phyloP scores from a whole-genome alignment of 1,140 invertebrate genomes.

The Nomia melanderi region DNA sequence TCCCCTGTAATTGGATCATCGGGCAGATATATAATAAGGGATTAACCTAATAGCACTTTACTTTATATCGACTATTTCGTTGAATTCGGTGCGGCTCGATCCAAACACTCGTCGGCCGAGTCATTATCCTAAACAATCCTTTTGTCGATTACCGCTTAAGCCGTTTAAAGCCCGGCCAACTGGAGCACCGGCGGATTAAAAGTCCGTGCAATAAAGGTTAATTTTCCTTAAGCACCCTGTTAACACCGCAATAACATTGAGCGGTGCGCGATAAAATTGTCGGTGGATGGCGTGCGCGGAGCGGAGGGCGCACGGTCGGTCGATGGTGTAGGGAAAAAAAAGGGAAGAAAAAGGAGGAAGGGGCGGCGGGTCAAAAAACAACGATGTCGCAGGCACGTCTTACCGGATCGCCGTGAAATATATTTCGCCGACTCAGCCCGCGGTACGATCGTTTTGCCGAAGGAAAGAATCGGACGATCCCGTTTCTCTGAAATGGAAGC shows the following conservation, averaged over 20 bases:
- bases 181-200: constrained; percentile 58
- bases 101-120: constrained; percentile 30
- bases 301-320: neutral
- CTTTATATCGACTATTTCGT: constrained; percentile 11
- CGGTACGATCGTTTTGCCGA: constrained; percentile 56
- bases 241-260: constrained; percentile 62
- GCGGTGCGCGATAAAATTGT: constrained; percentile 53
- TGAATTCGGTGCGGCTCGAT: neutral
- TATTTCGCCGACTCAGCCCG: constrained; percentile 66
- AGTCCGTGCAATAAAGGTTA: constrained; percentile 63
- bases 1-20: constrained; percentile 13
- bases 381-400: constrained; percentile 53
- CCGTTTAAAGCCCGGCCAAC: constrained; percentile 56
- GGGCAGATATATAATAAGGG: constrained; percentile 14
- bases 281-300: neutral
- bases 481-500: constrained; percentile 19
- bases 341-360: neutral
- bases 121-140: constrained; percentile 61
- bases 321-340: constrained; percentile 6
- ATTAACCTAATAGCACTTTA: constrained; percentile 3
- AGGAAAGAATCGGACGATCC: constrained; percentile 55
- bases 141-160: constrained; percentile 61
- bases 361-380: constrained; percentile 38
- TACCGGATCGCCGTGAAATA: constrained; percentile 58
- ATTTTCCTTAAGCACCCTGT: constrained; percentile 65